phyloP scores from a whole-genome alignment of 2,888 invertebrate genomes.

The Hofmannophila pseudospretella region DNA sequence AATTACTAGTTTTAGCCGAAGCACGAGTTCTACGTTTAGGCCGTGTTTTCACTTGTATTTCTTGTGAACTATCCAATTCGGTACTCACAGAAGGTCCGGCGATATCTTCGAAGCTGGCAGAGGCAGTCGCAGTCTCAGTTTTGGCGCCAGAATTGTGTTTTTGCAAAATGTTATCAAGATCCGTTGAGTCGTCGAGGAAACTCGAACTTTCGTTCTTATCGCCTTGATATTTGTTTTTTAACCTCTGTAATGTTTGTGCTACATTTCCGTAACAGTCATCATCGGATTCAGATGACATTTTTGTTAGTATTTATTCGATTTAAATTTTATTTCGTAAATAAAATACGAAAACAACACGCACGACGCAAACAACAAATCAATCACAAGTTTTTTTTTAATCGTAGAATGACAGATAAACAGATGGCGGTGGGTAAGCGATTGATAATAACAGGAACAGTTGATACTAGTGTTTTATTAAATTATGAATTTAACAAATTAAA shows the following conservation, averaged over 20 bases:
- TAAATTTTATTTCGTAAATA: no score
- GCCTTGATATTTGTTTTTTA: constrained; percentile 38
- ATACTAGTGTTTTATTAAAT: no score
- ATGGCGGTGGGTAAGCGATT: no score
- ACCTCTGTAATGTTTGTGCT: constrained; percentile 42
- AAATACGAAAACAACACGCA: no score
- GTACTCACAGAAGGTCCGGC: constrained; percentile 5
- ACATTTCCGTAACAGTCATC: constrained; percentile 61
- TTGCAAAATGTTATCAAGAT: constrained; percentile 15
- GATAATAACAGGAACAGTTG: no score
- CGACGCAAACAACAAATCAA: no score
- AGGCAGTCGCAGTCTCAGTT: not conserved
- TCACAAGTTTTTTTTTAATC: no score
- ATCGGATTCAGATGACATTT: constrained; percentile 62
- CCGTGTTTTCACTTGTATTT: not conserved
- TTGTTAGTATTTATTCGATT: not conserved
- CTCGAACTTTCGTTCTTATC: constrained; percentile 29
- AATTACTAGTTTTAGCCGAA: not conserved
- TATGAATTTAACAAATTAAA: no score
- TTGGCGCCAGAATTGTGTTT: constrained; percentile 7
- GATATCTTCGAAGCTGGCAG: not conserved
- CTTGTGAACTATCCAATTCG: not conserved
- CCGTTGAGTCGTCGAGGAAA: constrained; percentile 24
- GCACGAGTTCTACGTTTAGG: not conserved
- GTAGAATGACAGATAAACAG: no score